Evolutionary conservation across 2,113 vertebrate species (phyloP).

Genomic region (Paradisaea rubra): DNA sequence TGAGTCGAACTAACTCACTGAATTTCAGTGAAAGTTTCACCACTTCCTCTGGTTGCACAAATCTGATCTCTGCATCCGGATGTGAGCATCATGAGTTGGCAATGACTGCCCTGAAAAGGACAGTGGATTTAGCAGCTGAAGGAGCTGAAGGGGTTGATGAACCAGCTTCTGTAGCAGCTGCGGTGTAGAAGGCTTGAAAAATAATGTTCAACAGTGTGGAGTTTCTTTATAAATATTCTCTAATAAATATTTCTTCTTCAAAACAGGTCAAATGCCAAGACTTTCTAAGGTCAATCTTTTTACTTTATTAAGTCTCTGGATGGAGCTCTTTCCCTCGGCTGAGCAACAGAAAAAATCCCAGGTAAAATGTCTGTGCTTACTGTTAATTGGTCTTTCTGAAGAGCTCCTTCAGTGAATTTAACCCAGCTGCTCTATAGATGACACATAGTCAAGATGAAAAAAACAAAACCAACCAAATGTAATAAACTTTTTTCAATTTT

Average conservation of each 20-base stretch:
- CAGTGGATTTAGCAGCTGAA: not conserved
- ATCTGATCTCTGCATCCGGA: not conserved
- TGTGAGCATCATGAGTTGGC: not conserved
- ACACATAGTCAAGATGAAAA: not conserved
- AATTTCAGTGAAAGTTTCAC: not conserved
- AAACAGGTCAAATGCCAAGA: slow-evolving; percentile 82
- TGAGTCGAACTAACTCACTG: not conserved
- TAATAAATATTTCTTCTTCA: not conserved
- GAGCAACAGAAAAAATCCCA: slow-evolving; percentile 62
- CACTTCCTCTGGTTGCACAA: not conserved
- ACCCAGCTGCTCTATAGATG: not conserved
- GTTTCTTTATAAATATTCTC: not conserved
- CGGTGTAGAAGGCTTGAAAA: not conserved
- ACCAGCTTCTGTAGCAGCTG: not conserved
- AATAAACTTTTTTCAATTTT: not conserved
- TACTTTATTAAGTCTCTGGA: slow-evolving; percentile 91
- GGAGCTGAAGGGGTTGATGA: not conserved
- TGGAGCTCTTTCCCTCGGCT: slow-evolving; percentile 86
- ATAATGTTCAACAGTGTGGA: not conserved
- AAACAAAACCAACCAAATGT: not conserved
- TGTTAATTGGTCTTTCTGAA: not conserved
- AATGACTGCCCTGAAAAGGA: not conserved
- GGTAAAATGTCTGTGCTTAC: slow-evolving; percentile 48
- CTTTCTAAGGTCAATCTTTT: slow-evolving; percentile 92
- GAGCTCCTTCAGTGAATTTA: not conserved